Conservation (phyloP, 2,888 invertebrate species). For the Lapara coniferarum region DNA sequence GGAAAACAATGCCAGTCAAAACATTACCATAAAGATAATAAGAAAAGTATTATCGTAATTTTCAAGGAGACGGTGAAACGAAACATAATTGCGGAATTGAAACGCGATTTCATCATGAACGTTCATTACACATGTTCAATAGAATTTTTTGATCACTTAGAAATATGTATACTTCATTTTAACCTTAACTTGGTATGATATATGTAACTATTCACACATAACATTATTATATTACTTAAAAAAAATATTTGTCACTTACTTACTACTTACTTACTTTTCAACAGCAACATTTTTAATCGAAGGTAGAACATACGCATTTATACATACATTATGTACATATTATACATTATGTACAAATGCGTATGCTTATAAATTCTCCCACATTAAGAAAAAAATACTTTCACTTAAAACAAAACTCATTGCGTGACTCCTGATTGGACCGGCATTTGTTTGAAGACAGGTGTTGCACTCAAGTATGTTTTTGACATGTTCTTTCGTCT, state of each 20-base stretch:
- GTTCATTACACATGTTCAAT: background rate
- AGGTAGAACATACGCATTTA: too few relatives aligned
- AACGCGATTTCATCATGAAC: background rate
- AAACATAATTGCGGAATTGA: background rate
- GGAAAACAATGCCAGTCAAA: constrained; percentile 17
- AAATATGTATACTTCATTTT: background rate
- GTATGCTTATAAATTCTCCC: too few relatives aligned
- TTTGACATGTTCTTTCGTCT: background rate
- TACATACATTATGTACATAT: too few relatives aligned
- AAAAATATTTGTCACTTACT: too few relatives aligned
- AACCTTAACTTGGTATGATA: too few relatives aligned
- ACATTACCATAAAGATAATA: constrained; percentile 25
- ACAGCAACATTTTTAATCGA: too few relatives aligned
- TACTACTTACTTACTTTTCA: too few relatives aligned
- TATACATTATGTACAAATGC: too few relatives aligned
- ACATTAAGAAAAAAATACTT: background rate
- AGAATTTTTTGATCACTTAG: background rate
- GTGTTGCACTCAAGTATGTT: constrained; percentile 9
- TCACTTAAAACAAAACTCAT: background rate
- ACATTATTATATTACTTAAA: too few relatives aligned
- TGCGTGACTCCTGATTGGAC: background rate
- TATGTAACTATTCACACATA: too few relatives aligned
- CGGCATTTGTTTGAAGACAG: constrained; percentile 1
- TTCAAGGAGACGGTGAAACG: background rate
- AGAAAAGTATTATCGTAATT: constrained; percentile 24